Evolutionary conservation across 2,888 invertebrate genomes (phyloP).

Genomic region (Parelbella ahira): DNA sequence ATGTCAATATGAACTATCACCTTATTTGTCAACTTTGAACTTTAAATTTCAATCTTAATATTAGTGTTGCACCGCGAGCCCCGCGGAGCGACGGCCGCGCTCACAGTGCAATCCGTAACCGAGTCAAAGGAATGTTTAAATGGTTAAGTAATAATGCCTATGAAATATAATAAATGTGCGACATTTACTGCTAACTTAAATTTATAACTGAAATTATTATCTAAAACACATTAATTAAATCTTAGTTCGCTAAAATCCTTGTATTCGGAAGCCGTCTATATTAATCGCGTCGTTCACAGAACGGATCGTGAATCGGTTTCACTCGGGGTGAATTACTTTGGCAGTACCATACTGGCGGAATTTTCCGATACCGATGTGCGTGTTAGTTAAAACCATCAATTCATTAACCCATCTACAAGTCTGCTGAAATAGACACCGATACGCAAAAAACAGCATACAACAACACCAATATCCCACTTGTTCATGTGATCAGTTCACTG

Average conservation of each 20-base stretch:
- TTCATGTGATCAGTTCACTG: constrained; percentile 66
- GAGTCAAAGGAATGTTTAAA: constrained; percentile 79
- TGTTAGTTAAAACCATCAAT: constrained; percentile 54
- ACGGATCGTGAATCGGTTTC: constrained; percentile 74
- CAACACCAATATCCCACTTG: constrained; percentile 58
- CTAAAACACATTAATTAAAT: constrained; percentile 66
- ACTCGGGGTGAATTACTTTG: constrained; percentile 75
- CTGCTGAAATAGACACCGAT: constrained; percentile 64
- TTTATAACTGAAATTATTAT: constrained; percentile 78
- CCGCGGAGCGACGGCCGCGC: constrained; percentile 25
- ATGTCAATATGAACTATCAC: constrained; percentile 75
- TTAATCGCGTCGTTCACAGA: constrained; percentile 76
- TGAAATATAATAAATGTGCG: constrained; percentile 72
- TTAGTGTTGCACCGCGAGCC: constrained; percentile 49
- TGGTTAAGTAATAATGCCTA: constrained; percentile 80
- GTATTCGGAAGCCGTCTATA: constrained; percentile 71
- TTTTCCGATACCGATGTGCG: constrained; percentile 51
- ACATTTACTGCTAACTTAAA: constrained; percentile 78
- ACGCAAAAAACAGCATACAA: constrained; percentile 67
- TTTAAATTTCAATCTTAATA: constrained; percentile 74
- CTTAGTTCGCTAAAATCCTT: constrained; percentile 71
- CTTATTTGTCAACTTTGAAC: constrained; percentile 76
- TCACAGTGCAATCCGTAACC: constrained; percentile 66
- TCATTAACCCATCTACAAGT: constrained; percentile 60
- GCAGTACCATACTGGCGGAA: constrained; percentile 73